Evolutionary conservation across 2,888 invertebrate species (phyloP), one percentile per base, ranked within the genome.

Genomic region (Leptinotarsa juncta): DNA sequence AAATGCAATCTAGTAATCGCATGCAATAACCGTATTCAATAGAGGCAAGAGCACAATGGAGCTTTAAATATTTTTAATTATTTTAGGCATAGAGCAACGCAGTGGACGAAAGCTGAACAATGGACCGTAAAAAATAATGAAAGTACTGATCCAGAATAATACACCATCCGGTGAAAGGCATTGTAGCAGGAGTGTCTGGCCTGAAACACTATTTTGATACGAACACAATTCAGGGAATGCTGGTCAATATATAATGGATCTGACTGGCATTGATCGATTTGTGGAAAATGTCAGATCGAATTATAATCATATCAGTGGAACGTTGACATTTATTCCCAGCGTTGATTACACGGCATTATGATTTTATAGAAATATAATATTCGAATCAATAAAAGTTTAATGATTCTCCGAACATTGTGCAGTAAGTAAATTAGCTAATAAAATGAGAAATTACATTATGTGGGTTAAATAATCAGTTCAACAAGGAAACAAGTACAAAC

Each of bases 91-190:
- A 73, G 65, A 74, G 74, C 72, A 50, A 67, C 20, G 74, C 78
- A 69, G 65, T 71, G 74, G 72, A 74, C 74, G 72, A 66, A 77
- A 77, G 74, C 75, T 70, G 85, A 86, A 86, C 85, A 86, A 86
- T 85, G 82, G 82, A 77, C 81, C 78, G 82, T 82, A 82, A 83
- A 85, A 84, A 84, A 84, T 83, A 84, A 85, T 83, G 84, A 85
- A 84, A 85, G 81, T 51, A 72, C 83, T 72, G 80, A 81, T 65
- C 81, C 82, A 79, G 84, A 82, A 86, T 86, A 86, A 86, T 87
- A 84, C 84, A 81, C 84, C 86, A 83, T 86, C 86, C 86, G 86
- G 85, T 82, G 85, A 85, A 86, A 86, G 85, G 82, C 85, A 83
- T 77, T 77, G 77, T 82, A 81, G 81, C 79, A 68, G 72, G 67